phyloP scores from a whole-genome alignment of 1,140 invertebrate genomes.

The Oryzaephilus surinamensis region DNA sequence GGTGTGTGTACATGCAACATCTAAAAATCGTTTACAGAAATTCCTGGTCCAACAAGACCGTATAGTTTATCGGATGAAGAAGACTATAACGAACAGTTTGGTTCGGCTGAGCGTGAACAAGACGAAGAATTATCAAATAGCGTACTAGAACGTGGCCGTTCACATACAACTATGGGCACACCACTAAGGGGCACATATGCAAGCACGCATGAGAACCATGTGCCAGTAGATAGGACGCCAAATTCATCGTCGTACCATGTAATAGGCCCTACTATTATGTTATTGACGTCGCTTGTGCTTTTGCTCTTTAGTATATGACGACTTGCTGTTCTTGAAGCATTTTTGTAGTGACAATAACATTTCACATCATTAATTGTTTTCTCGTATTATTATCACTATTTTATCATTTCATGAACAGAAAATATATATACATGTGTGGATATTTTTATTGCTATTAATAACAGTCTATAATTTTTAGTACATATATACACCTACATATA shows the following conservation, averaged over 20 bases:
- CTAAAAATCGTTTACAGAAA: no score
- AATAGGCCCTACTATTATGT: constrained; percentile 1
- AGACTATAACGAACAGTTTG: constrained; percentile 34
- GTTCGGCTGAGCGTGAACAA: constrained; percentile 35
- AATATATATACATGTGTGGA: no score
- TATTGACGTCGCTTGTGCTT: constrained; percentile 9
- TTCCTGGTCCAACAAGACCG: constrained; percentile 41
- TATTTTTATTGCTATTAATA: no score
- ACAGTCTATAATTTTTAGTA: no score
- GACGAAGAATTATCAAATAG: constrained; percentile 28
- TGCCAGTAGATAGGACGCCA: constrained; percentile 18
- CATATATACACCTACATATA: no score
- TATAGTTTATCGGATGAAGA: constrained; percentile 27
- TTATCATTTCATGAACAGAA: constrained; percentile 9
- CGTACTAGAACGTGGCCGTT: constrained; percentile 16
- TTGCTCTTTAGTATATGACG: constrained; percentile 18
- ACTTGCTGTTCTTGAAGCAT: constrained; percentile 8
- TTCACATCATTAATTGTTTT: constrained; percentile 5
- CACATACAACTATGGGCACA: constrained; percentile 8
- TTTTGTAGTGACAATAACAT: constrained; percentile 29
- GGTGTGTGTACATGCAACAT: no score
- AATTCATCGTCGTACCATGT: constrained; percentile 12
- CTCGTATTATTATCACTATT: constrained; percentile 12
- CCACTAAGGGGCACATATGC: constrained; percentile 14
- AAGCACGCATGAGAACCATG: constrained; percentile 21